phyloP scores from a whole-genome alignment of 1,140 invertebrate species.

The Aphelenchoides fujianensis region DNA sequence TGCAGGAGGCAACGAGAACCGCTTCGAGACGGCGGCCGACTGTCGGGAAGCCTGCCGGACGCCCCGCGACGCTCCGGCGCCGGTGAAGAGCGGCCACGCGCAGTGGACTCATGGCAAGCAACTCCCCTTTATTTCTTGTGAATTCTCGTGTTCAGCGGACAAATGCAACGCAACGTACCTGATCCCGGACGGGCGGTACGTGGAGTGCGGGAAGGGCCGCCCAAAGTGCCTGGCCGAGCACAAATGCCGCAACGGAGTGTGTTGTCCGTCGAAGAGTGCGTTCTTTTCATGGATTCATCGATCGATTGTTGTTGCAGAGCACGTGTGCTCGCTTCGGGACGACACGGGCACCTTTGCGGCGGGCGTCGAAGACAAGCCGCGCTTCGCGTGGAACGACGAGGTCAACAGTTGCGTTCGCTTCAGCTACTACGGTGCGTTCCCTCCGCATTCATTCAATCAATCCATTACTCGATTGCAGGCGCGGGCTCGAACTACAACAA shows the following conservation, averaged over 20 bases:
- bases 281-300: too few relatives aligned
- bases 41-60: conserved; percentile 34
- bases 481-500: neutral
- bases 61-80: neutral
- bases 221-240: conserved; percentile 42
- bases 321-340: conserved; percentile 46
- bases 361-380: conserved; percentile 45
- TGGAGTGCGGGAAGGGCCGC: conserved; percentile 22
- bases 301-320: conserved; percentile 40
- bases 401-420: conserved; percentile 47
- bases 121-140: neutral
- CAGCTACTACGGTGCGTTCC: conserved; percentile 48
- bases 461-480: neutral
- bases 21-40: conserved; percentile 18
- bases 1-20: conserved; percentile 33
- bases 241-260: conserved; percentile 35
- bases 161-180: conserved; percentile 39
- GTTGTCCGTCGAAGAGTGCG: conserved; percentile 49
- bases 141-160: conserved; percentile 34
- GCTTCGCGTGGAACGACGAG: conserved; percentile 47
- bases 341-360: conserved; percentile 50
- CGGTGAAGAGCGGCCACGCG: conserved; percentile 3
- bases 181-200: conserved; percentile 50
- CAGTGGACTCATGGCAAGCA: conserved; percentile 36
- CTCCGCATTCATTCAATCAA: too few relatives aligned